phyloP scores from a whole-genome alignment of 2,113 vertebrate species.

The Corydoras sp. region DNA sequence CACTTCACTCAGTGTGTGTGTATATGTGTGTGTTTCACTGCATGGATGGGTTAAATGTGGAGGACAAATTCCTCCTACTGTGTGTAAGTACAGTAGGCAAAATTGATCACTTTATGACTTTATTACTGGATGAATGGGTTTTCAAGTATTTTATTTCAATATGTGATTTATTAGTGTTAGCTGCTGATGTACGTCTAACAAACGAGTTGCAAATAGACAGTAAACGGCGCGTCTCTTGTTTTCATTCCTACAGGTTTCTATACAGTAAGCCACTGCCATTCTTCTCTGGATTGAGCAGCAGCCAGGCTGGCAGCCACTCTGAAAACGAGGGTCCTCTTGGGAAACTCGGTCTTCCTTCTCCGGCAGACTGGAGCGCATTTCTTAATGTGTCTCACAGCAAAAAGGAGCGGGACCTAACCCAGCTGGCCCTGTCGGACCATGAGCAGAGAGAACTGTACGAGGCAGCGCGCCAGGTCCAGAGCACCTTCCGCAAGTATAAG shows the following conservation, averaged over 20 bases:
- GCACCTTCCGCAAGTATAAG: slow-evolving; percentile 94
- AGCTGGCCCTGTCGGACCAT: slow-evolving; percentile 87
- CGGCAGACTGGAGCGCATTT: slow-evolving; percentile 87
- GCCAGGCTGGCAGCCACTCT: slow-evolving; percentile 59
- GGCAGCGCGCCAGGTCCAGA: slow-evolving; percentile 89
- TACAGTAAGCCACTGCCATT: slow-evolving; percentile 72
- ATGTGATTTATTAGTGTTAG: no score
- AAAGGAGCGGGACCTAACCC: slow-evolving; percentile 84
- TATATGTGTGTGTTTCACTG: no score
- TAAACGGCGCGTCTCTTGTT: no score
- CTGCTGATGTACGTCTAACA: no score
- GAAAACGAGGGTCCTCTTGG: slow-evolving; percentile 76
- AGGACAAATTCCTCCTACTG: no score
- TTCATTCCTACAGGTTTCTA: slow-evolving; percentile 69
- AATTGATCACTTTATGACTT: no score
- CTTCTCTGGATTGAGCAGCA: slow-evolving; percentile 51
- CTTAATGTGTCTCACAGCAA: slow-evolving; percentile 87
- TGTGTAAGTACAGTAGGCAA: no score
- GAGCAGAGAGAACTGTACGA: slow-evolving; percentile 92
- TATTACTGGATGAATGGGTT: no score
- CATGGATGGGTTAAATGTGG: no score
- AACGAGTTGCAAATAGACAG: no score
- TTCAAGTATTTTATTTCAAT: no score
- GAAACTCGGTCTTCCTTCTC: slow-evolving; percentile 77
- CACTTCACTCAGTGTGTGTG: no score